A percentile compares a stretch with the other conserved stretches of the same genome.
phyloP scores from a whole-genome alignment of 2,888 invertebrate genomes.

The Thymelicus acteon region DNA sequence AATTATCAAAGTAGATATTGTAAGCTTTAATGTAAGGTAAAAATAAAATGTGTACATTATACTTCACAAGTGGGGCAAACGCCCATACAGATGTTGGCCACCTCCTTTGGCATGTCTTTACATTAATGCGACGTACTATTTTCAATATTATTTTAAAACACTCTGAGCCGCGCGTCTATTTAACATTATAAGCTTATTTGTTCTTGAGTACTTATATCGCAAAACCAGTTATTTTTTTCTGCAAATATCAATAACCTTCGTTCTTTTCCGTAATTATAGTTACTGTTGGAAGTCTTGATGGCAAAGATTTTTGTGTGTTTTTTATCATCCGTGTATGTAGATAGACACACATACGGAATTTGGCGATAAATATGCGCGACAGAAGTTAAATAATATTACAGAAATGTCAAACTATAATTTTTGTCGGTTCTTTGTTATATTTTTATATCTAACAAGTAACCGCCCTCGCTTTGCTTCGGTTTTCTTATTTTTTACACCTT shows the following conservation, averaged over 20 bases:
- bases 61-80: no score
- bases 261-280: slow-evolving; percentile 61
- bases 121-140: no score
- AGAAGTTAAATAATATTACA: no score
- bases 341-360: neutral
- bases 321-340: slow-evolving; percentile 23
- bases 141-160: slow-evolving; percentile 8
- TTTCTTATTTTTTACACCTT: no score
- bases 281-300: slow-evolving; percentile 56
- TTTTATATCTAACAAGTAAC: no score
- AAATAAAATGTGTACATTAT: no score
- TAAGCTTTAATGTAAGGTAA: no score
- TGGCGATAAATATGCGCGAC: neutral
- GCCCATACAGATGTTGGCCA: no score
- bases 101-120: no score
- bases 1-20: no score
- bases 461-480: no score
- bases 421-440: neutral
- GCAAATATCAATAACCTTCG: slow-evolving; percentile 60
- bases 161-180: slow-evolving; percentile 5
- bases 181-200: slow-evolving; percentile 42
- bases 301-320: slow-evolving; percentile 40
- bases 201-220: slow-evolving; percentile 51
- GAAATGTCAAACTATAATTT: no score
- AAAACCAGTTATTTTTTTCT: slow-evolving; percentile 52